A percentile compares a stretch with the other conserved stretches of the same genome.
phyloP scores from a whole-genome alignment of 2,113 vertebrate species.

The Chitala chitala region DNA sequence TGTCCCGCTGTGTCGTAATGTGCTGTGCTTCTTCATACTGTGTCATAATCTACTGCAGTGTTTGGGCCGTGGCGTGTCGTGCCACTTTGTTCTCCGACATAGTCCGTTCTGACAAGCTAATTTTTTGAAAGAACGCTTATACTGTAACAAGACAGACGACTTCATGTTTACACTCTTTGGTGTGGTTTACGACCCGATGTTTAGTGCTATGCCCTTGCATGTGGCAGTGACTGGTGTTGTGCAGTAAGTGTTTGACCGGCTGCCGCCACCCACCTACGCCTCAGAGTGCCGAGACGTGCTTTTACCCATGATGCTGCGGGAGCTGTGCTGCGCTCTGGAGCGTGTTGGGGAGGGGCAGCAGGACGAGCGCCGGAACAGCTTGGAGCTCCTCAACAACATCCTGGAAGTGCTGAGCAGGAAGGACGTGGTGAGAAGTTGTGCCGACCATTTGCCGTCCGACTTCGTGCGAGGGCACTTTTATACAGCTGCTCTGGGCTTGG shows the following conservation, averaged over 20 bases:
- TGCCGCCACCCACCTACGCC: no score
- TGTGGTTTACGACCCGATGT: no score
- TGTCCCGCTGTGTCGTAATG: not conserved
- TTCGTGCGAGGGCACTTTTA: no score
- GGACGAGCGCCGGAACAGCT: constrained; percentile 74
- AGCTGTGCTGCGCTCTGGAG: constrained; percentile 73
- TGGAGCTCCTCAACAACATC: constrained; percentile 89
- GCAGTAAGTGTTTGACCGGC: no score
- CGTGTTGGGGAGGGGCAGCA: constrained; percentile 60
- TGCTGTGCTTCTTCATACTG: not conserved
- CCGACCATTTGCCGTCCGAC: not conserved
- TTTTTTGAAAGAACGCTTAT: no score
- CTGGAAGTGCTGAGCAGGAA: constrained; percentile 86
- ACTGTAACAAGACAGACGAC: no score
- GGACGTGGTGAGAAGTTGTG: constrained; percentile 69
- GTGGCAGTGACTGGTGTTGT: no score
- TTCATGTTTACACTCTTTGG: no score
- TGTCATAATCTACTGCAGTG: not conserved
- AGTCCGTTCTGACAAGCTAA: not conserved
- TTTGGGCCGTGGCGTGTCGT: not conserved
- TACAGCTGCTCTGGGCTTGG: not conserved
- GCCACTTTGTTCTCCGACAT: not conserved
- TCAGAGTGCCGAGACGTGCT: constrained; percentile 90
- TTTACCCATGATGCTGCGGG: constrained; percentile 89
- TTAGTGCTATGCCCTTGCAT: no score